Conservation (phyloP, 2,888 invertebrate genomes). For the Andrena chrysosceles region DNA sequence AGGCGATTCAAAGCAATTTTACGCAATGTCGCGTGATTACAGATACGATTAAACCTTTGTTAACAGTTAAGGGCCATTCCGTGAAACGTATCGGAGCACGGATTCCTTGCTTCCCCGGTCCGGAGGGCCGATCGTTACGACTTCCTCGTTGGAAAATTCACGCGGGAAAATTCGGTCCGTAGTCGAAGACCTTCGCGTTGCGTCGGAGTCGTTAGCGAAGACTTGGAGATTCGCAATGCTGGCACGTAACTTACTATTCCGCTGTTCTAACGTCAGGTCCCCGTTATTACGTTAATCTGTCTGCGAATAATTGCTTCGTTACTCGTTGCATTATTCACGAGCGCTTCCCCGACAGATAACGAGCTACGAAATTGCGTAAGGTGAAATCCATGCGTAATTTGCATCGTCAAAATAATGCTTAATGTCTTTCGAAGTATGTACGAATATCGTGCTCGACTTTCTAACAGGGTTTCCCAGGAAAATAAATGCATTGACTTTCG, state of each 20-base stretch:
- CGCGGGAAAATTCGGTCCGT: neutral
- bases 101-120: too few species aligned
- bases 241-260: slow-evolving; percentile 6
- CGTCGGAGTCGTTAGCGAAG: neutral
- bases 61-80: neutral
- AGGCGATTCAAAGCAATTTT: slow-evolving; percentile 5
- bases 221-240: neutral
- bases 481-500: too few species aligned
- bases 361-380: slow-evolving; percentile 13
- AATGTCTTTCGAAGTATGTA: neutral
- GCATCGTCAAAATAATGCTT: neutral
- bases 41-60: neutral
- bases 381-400: neutral
- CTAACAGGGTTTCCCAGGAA: neutral
- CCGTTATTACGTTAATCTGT: slow-evolving; percentile 37
- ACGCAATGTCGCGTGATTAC: neutral
- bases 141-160: neutral
- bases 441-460: neutral
- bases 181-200: neutral
- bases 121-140: too few species aligned
- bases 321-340: slow-evolving; percentile 56
- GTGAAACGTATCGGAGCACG: neutral
- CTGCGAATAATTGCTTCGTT: slow-evolving; percentile 50
- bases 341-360: slow-evolving; percentile 23
- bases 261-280: slow-evolving; percentile 8